Evolutionary conservation across 2,797 vertebrate genomes (phyloP).

Genomic region (Notoglanidium macrostoma): DNA sequence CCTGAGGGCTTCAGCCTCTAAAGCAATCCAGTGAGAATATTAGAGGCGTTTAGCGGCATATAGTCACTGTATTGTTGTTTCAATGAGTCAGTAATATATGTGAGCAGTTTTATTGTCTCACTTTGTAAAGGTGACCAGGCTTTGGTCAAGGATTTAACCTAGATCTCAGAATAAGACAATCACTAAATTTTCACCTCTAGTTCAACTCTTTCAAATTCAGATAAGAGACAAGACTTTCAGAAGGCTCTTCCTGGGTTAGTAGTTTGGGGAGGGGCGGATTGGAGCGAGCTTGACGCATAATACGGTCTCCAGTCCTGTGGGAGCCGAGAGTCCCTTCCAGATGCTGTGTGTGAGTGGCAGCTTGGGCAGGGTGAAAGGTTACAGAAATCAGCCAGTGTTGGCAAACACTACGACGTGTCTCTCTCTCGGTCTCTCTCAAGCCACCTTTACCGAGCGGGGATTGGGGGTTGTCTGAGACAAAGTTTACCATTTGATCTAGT

Average conservation of each 20-base stretch:
- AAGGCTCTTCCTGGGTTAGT: slow-evolving; percentile 22
- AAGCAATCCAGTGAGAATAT: slow-evolving; percentile 5
- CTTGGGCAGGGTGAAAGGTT: slow-evolving; percentile 55
- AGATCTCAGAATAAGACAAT: not conserved
- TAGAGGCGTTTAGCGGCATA: not conserved
- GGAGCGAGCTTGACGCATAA: slow-evolving; percentile 44
- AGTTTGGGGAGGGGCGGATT: slow-evolving; percentile 33
- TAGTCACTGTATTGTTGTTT: not conserved
- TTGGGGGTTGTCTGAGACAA: not conserved
- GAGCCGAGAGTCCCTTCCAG: slow-evolving; percentile 47
- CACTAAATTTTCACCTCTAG: not conserved
- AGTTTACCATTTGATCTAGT: slow-evolving; percentile 18
- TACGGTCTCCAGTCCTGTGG: slow-evolving; percentile 47
- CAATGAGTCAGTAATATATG: not conserved
- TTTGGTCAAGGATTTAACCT: no score
- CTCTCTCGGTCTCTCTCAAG: not conserved
- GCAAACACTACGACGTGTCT: slow-evolving; percentile 24
- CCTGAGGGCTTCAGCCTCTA: slow-evolving; percentile 19
- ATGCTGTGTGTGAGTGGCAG: slow-evolving; percentile 51
- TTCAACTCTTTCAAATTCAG: slow-evolving; percentile 10
- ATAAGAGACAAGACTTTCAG: not conserved
- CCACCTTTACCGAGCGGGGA: slow-evolving; percentile 20
- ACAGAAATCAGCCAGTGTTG: slow-evolving; percentile 47
- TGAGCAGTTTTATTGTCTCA: not conserved
- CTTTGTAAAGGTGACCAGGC: not conserved